These are phyloP conservation scores for Lycodopsis pacificus DNA, from an alignment of 2,797 vertebrate species.

Conservation along the genomic window DNA sequence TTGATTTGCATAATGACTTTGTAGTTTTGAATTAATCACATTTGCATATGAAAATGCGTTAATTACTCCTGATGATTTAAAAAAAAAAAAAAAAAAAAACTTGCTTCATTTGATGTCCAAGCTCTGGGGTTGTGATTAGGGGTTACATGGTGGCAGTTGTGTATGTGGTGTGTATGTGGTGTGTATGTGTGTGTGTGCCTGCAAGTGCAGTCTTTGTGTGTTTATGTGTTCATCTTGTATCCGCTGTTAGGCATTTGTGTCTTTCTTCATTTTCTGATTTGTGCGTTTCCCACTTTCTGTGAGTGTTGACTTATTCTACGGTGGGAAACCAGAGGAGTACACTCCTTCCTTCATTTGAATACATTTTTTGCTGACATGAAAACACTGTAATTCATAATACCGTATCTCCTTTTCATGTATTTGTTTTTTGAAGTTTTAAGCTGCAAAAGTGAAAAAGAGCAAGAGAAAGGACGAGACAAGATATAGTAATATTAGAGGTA, in stretches of 20 bases:
- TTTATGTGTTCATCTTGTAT: slow-evolving; percentile 64
- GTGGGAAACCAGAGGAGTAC: slow-evolving; percentile 10
- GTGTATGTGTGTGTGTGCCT: slow-evolving; percentile 41
- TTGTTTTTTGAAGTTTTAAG: not conserved
- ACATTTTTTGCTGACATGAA: slow-evolving; percentile 32
- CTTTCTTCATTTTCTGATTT: slow-evolving; percentile 59
- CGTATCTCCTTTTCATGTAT: slow-evolving; percentile 16
- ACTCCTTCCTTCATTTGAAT: slow-evolving; percentile 33
- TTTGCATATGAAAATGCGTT: slow-evolving; percentile 99
- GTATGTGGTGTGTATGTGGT: slow-evolving; percentile 52
- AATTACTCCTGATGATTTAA: slow-evolving; percentile 99
- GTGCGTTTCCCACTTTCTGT: slow-evolving; percentile 42
- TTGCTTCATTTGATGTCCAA: slow-evolving; percentile 99
- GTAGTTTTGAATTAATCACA: slow-evolving; percentile 99
- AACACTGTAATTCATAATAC: slow-evolving; percentile 17
- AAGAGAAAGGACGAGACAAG: not conserved
- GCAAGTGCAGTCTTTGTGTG: slow-evolving; percentile 52
- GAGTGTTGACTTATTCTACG: slow-evolving; percentile 50
- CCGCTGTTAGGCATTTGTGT: slow-evolving; percentile 63
- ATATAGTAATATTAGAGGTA: not conserved
- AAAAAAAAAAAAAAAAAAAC: slow-evolving; percentile 70
- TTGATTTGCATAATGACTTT: slow-evolving; percentile 99
- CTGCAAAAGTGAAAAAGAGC: not conserved
- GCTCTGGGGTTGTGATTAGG: slow-evolving; percentile 89
- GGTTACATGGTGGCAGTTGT: slow-evolving; percentile 80